Evolutionary conservation across 1,140 invertebrate species (phyloP), one percentile per base, ranked within the genome.

Genomic region (Ips nitidus): DNA sequence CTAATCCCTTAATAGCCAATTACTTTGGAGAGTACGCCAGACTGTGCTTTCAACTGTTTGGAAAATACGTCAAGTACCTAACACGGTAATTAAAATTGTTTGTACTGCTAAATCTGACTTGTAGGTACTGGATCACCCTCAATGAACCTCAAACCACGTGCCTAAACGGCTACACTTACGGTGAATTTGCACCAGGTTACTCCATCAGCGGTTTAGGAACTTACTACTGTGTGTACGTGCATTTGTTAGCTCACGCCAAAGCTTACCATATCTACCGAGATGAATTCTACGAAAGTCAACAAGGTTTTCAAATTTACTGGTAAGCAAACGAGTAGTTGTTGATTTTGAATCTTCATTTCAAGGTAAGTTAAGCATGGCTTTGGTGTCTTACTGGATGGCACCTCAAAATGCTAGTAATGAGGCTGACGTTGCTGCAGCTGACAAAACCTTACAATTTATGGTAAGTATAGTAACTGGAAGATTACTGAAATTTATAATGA

Each of bases 111-210:
- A 58, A 4, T 58, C 56, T 39, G 37, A 41, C 4, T 7, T 40
- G 40, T 40, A 61, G 59, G 37, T 57, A 81, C 37, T 92, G 90
- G 88, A 85, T 88, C 1, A 92, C 90, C 0, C 85, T 92, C 66
- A 91, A 92, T 76, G 89, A 92, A 77, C 89, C 89, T 2, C 85
- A 85, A 82, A 86, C 88, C 64, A 83, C 86, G 3, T 89, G 88
- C 50, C 74, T 75, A 52, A 65, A 74, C 55, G 58, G 74, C n/a
- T 69, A 66, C 40, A 7, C 6, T 39, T 38, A 8, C n/a, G 43
- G 43, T 37, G 3, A 22, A 40, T 41, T 56, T 52, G 56, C 53
- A 58, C 56, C 69, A 22, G 69, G 62, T 6, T 45, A 45, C 37
- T 60, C 38, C 22, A 36, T 58, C 1, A 82, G 2, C 83, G 86